Conservation (phyloP, 2,797 vertebrate species). For the Peromyscus attwateri region DNA sequence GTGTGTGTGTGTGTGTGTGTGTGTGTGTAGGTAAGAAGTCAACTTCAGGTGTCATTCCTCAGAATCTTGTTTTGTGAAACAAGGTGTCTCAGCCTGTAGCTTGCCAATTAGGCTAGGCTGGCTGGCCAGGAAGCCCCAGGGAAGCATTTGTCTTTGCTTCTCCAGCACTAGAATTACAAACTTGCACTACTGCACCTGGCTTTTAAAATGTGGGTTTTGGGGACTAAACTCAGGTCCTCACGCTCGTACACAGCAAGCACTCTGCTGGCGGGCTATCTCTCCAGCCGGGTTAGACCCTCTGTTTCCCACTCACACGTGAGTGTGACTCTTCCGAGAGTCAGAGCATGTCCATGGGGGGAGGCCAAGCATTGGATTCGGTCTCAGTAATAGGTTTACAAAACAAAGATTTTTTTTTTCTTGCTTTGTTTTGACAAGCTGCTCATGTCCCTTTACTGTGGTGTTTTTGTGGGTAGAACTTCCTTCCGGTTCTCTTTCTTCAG, state of each 20-base stretch:
- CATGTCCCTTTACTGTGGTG: not conserved
- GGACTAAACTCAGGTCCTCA: not conserved
- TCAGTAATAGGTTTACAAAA: not conserved
- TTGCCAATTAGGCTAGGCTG: not conserved
- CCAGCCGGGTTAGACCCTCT: no score
- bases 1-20: no score
- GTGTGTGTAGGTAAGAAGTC: not conserved
- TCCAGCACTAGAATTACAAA: not conserved
- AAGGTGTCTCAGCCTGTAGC: not conserved
- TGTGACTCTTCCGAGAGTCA: not conserved
- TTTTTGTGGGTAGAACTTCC: slow-evolving; percentile 44
- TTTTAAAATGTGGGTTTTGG: not conserved
- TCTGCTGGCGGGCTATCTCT: not conserved
- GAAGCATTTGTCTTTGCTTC: no score
- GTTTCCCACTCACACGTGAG: not conserved
- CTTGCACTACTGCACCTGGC: not conserved
- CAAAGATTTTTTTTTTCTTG: not conserved
- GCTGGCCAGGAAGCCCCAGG: not conserved
- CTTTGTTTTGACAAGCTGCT: slow-evolving; percentile 33
- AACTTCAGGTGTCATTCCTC: not conserved
- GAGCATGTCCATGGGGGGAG: not conserved
- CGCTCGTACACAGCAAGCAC: not conserved
- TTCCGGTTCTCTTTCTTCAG: not conserved
- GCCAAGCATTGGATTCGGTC: not conserved
- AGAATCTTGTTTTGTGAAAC: not conserved